Percentiles rank a stretch among this genome's conserved stretches.
Conservation (phyloP, 2,113 vertebrate species). For the Penelope pileata region DNA sequence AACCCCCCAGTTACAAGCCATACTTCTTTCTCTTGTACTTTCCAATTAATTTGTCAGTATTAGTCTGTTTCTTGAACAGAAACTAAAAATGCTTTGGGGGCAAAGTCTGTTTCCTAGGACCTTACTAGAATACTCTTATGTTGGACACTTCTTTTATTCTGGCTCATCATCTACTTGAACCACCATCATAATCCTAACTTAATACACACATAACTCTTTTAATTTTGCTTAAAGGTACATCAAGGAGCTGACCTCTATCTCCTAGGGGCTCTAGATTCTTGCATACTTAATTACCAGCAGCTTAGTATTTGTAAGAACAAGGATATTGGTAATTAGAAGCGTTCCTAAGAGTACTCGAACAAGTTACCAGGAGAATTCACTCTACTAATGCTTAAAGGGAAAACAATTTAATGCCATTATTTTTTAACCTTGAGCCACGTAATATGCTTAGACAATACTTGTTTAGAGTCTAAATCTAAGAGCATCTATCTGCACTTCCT, state of each 20-base stretch:
- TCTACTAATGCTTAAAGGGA: background rate
- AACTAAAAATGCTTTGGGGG: background rate
- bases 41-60: background rate
- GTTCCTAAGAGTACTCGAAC: background rate
- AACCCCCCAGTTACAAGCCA: accelerated
- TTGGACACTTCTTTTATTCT: background rate
- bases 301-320: background rate
- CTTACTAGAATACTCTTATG: background rate
- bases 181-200: background rate
- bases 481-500: background rate
- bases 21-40: background rate
- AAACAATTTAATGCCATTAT: background rate
- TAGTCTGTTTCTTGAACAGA: background rate
- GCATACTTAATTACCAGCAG: background rate
- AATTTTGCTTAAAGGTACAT: background rate
- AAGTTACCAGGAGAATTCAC: background rate
- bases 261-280: background rate
- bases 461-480: background rate
- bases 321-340: slow-evolving; percentile 20
- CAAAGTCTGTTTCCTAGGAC: background rate
- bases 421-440: slow-evolving; percentile 4
- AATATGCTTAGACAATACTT: background rate
- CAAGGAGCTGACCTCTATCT: background rate
- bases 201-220: background rate
- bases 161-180: background rate